Evolutionary conservation across 2,113 vertebrate genomes (phyloP).

Genomic region (Mesitornis unicolor): DNA sequence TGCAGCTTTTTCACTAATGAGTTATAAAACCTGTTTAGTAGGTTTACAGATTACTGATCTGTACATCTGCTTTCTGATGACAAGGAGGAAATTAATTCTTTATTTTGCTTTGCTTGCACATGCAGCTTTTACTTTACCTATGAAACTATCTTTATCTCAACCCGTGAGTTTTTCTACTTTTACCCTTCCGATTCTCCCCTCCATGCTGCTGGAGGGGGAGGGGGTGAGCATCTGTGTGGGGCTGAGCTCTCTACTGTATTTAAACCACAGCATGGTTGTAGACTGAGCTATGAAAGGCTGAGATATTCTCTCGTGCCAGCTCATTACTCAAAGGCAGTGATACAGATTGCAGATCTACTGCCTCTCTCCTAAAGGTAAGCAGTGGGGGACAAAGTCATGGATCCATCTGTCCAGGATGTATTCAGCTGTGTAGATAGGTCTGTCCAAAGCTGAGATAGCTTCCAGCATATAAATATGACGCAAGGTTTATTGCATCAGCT

Average conservation of each 20-base stretch:
- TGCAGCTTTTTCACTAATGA: not conserved
- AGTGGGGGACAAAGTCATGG: not conserved
- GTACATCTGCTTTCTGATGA: not conserved
- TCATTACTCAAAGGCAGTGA: not conserved
- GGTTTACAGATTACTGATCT: not conserved
- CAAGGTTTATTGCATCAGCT: not conserved
- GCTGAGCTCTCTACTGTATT: not conserved
- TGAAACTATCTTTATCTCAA: not conserved
- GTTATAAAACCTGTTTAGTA: not conserved
- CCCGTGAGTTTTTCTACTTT: not conserved
- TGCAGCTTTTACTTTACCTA: not conserved
- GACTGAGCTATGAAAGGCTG: not conserved
- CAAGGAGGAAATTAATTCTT: not conserved
- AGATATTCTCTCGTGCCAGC: not conserved
- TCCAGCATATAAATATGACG: not conserved
- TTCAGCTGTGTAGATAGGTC: not conserved
- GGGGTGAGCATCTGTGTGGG: accelerated
- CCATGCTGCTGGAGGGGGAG: not conserved
- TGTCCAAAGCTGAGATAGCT: not conserved
- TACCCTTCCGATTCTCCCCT: not conserved
- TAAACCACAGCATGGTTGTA: not conserved
- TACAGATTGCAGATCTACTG: not conserved
- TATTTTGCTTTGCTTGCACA: not conserved
- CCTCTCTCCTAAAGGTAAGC: not conserved
- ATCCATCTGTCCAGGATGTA: not conserved